Percentiles rank a stretch among this genome's conserved stretches.
These are phyloP conservation scores for Microcebus ravelobensis DNA, from an alignment of 2,113 vertebrate species.

Conservation along the genomic window DNA sequence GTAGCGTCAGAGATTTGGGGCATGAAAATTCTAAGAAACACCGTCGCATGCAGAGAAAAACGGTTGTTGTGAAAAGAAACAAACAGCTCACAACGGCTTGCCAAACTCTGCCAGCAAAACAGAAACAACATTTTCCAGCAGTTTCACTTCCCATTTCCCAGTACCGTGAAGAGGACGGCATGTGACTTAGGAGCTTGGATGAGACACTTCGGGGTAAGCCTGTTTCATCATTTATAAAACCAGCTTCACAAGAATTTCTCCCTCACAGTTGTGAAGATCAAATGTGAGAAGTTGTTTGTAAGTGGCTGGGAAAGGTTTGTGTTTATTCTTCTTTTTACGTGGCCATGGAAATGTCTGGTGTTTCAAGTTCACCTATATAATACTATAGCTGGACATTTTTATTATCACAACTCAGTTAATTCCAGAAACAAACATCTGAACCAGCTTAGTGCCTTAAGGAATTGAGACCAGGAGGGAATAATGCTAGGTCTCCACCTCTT, in stretches of 20 bases:
- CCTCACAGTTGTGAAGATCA: neutral
- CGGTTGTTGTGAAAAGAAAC: neutral
- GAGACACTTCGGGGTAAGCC: neutral
- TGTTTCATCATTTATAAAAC: neutral
- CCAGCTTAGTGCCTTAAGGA: neutral
- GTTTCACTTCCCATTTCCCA: neutral
- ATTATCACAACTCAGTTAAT: slow-evolving; percentile 47
- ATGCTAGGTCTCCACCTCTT: neutral
- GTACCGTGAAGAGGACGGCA: neutral
- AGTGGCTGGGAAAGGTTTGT: neutral
- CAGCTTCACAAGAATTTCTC: neutral
- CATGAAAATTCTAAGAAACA: neutral
- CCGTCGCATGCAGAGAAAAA: neutral
- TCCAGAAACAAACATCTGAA: slow-evolving; percentile 60
- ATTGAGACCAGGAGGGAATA: neutral
- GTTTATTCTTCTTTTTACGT: slow-evolving; percentile 59
- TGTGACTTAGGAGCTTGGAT: neutral
- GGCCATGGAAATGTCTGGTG: neutral
- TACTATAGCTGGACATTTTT: slow-evolving; percentile 9
- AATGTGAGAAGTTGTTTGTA: slow-evolving; percentile 17
- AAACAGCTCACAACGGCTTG: neutral
- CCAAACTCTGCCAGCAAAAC: neutral
- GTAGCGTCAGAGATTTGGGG: neutral
- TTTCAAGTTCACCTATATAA: slow-evolving; percentile 53
- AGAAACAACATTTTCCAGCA: neutral